Percentiles rank a stretch among this genome's conserved stretches.
phyloP scores from a whole-genome alignment of 1,140 invertebrate genomes.

The Whitmania pigra region DNA sequence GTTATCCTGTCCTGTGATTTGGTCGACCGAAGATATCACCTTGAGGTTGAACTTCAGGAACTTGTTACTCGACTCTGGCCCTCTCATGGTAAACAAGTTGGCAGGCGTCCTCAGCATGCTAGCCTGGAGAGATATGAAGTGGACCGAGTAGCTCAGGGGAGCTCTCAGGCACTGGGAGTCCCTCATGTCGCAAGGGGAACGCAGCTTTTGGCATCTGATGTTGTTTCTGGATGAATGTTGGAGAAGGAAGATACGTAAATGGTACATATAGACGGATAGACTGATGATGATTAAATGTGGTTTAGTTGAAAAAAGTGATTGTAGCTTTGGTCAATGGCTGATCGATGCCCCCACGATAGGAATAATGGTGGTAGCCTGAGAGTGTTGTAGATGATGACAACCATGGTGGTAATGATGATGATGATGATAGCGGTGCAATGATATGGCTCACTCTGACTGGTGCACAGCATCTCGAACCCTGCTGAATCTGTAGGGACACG shows the following conservation, averaged over 20 bases:
- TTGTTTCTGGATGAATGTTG: constrained; percentile 52
- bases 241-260: too few species aligned
- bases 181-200: constrained; percentile 52
- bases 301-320: too few species aligned
- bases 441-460: background rate
- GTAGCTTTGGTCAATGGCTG: too few species aligned
- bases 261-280: too few species aligned
- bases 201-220: constrained; percentile 53
- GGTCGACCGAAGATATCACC: constrained; percentile 40
- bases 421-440: background rate
- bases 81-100: constrained; percentile 72
- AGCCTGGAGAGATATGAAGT: constrained; percentile 70
- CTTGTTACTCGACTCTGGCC: constrained; percentile 56
- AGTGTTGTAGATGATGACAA: too few species aligned
- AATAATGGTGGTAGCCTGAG: too few species aligned
- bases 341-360: too few species aligned
- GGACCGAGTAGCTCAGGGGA: constrained; percentile 72
- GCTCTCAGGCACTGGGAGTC: constrained; percentile 59
- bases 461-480: constrained; percentile 25
- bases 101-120: constrained; percentile 63
- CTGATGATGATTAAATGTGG: too few species aligned
- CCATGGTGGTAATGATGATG: too few species aligned
- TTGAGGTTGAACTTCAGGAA: constrained; percentile 59
- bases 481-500: constrained; percentile 68
- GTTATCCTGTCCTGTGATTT: constrained; percentile 26